phyloP scores from a whole-genome alignment of 2,113 vertebrate species.

The Patagioenas fasciata region DNA sequence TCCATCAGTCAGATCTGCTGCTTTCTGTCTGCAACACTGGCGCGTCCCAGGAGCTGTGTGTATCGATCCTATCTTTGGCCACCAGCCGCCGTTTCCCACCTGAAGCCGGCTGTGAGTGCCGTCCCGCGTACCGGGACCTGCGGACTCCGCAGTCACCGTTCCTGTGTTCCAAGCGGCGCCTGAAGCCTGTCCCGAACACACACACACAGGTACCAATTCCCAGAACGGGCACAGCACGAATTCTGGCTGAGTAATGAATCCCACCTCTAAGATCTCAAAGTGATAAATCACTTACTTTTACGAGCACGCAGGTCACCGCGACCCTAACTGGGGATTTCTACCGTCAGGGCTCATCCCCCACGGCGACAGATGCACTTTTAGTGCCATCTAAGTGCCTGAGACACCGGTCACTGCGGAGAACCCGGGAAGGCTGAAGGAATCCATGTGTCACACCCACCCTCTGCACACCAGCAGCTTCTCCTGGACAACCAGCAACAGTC shows the following conservation, averaged over 20 bases:
- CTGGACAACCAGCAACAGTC: background rate
- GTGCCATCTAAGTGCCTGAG: background rate
- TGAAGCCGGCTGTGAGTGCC: background rate
- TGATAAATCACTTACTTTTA: background rate
- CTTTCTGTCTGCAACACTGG: fast-evolving
- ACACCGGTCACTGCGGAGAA: fast-evolving
- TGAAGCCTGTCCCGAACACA: background rate
- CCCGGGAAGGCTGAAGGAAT: background rate
- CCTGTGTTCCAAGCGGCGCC: background rate
- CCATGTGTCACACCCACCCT: slow-evolving; percentile 18
- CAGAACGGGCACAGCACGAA: background rate
- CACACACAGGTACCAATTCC: background rate
- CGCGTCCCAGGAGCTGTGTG: fast-evolving
- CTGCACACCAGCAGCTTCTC: background rate
- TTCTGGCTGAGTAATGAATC: background rate
- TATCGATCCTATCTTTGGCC: background rate
- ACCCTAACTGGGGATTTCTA: background rate
- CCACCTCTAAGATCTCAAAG: background rate
- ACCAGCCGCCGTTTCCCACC: background rate
- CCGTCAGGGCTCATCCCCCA: background rate
- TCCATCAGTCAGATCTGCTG: background rate
- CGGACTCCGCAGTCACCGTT: background rate
- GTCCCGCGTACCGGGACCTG: fast-evolving
- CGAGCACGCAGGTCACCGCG: fast-evolving
- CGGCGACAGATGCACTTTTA: background rate